phyloP scores from a whole-genome alignment of 2,113 vertebrate species.

The Bos indicus region DNA sequence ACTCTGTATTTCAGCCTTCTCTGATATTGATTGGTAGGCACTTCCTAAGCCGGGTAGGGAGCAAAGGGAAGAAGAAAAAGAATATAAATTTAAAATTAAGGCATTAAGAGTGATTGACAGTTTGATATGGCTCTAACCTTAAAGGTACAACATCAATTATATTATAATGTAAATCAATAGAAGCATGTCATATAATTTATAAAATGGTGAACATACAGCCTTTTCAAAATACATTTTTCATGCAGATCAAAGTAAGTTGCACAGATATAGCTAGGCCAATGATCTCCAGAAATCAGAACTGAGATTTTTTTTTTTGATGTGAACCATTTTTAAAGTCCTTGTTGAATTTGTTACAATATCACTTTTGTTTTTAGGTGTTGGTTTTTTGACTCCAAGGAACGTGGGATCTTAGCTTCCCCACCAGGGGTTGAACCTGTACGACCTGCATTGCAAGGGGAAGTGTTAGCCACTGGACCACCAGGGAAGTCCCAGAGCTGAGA shows the following conservation, averaged over 20 bases:
- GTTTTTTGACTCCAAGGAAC: background rate
- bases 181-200: slow-evolving; percentile 25
- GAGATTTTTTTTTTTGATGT: background rate
- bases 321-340: background rate
- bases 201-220: background rate
- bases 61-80: background rate
- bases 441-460: background rate
- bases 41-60: background rate
- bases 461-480: background rate
- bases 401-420: background rate
- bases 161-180: slow-evolving; percentile 29
- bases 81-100: background rate
- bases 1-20: background rate
- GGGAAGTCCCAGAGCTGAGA: background rate
- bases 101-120: background rate
- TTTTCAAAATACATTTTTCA: background rate
- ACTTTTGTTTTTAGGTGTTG: background rate
- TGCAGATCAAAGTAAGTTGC: background rate
- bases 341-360: background rate
- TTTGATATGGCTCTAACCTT: slow-evolving; percentile 33
- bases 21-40: background rate
- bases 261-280: background rate
- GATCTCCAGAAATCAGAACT: background rate
- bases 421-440: background rate
- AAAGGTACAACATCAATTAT: background rate